Evolutionary conservation across 2,113 vertebrate genomes (phyloP).

Genomic region (Chlorocebus sabaeus): DNA sequence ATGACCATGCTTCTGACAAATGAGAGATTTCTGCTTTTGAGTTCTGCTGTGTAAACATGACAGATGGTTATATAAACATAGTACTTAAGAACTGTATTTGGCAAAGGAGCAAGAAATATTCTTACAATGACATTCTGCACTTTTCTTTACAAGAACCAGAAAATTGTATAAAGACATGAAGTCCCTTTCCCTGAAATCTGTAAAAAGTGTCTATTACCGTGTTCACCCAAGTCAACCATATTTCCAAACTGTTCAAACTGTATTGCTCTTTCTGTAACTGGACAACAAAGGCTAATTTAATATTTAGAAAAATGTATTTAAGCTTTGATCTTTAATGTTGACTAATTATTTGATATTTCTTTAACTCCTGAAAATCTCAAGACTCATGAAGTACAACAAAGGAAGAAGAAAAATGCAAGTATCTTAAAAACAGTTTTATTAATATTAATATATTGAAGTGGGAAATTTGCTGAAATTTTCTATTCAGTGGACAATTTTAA

Average conservation of each 20-base stretch:
- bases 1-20: constrained; percentile 42
- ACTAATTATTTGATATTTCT: not conserved
- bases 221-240: not conserved
- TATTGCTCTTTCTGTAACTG: not conserved
- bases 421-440: not conserved
- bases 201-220: not conserved
- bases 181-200: not conserved
- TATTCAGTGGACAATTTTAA: constrained; percentile 34
- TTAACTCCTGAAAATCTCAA: constrained; percentile 30
- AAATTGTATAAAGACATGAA: constrained; percentile 11
- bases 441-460: not conserved
- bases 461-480: constrained; percentile 28
- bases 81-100: constrained; percentile 60
- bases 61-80: constrained; percentile 73
- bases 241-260: constrained; percentile 11
- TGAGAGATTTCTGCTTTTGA: constrained; percentile 60
- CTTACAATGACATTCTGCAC: constrained; percentile 53
- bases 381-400: not conserved
- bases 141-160: constrained; percentile 49
- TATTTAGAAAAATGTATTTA: not conserved
- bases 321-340: not conserved
- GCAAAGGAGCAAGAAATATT: constrained; percentile 57
- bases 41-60: constrained; percentile 68
- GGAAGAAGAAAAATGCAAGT: not conserved
- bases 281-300: not conserved